A percentile compares a stretch with the other conserved stretches of the same genome.
These are phyloP conservation scores for Melinopterus prodromus DNA, from an alignment of 2,888 invertebrate species.

Conservation along the genomic window DNA sequence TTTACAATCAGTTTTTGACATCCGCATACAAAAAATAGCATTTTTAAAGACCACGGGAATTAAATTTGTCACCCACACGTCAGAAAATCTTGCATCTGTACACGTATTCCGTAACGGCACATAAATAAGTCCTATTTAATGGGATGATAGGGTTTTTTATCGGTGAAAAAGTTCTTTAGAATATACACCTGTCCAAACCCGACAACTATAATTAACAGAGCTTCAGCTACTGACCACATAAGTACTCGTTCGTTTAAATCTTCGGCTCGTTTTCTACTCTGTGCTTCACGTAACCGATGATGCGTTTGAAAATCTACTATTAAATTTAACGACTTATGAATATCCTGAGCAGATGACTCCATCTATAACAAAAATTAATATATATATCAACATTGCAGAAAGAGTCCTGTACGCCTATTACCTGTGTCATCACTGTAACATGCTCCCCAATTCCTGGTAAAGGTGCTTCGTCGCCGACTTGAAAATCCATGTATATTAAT, in stretches of 20 bases:
- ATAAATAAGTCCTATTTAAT: constrained; percentile 33
- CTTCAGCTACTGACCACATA: constrained; percentile 93
- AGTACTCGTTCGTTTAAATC: constrained; percentile 94
- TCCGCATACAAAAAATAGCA: not conserved
- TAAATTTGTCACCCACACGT: constrained; percentile 22
- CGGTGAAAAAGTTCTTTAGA: constrained; percentile 90
- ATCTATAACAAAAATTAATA: constrained; percentile 70
- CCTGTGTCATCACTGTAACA: constrained; percentile 92
- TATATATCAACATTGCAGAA: constrained; percentile 15
- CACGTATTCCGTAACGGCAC: not conserved
- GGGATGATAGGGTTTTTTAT: constrained; percentile 64
- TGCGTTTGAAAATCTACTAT: constrained; percentile 97
- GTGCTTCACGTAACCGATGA: constrained; percentile 93
- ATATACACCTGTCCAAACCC: constrained; percentile 92
- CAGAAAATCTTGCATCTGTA: not conserved
- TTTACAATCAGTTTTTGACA: not conserved
- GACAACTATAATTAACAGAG: constrained; percentile 82
- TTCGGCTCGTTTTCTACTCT: constrained; percentile 94
- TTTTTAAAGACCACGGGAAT: not conserved
- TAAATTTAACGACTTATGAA: constrained; percentile 87
- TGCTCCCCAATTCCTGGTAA: constrained; percentile 88
- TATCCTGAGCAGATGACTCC: constrained; percentile 89
- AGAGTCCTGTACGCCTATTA: constrained; percentile 52
- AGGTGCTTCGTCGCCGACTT: constrained; percentile 91
- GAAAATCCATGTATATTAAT: constrained; percentile 97